phyloP scores from a whole-genome alignment of 2,888 invertebrate genomes.

The Napeogenes inachia region DNA sequence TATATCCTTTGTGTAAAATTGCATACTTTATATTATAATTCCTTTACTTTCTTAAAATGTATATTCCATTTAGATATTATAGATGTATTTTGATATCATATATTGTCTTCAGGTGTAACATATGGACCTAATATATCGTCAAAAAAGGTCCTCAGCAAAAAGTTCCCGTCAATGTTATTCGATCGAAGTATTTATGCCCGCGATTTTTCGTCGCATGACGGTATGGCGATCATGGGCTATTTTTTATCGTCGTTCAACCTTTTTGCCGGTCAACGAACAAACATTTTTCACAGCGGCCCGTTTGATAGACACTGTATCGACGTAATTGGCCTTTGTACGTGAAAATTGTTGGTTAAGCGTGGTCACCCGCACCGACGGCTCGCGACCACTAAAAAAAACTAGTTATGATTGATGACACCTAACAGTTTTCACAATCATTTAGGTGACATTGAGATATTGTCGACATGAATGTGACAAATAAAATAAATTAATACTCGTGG shows the following conservation, averaged over 20 bases:
- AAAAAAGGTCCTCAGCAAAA: constrained; percentile 24
- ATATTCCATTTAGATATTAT: not conserved
- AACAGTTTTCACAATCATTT: not conserved
- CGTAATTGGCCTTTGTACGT: constrained; percentile 44
- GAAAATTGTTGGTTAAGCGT: constrained; percentile 38
- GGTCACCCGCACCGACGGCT: constrained; percentile 26
- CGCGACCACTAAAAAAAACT: constrained; percentile 17
- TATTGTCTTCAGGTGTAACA: constrained; percentile 21
- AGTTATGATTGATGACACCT: constrained; percentile 15
- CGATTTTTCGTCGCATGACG: constrained; percentile 31
- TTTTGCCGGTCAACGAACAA: constrained; percentile 36
- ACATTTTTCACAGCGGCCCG: constrained; percentile 37
- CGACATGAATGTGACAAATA: not conserved
- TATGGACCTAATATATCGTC: constrained; percentile 26
- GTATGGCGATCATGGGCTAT: constrained; percentile 33
- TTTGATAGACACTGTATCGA: constrained; percentile 38
- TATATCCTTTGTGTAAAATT: constrained; percentile 8
- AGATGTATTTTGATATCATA: not conserved
- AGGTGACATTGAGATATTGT: not conserved
- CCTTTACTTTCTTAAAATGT: not conserved
- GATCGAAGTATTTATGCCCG: constrained; percentile 29
- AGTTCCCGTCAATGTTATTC: constrained; percentile 27
- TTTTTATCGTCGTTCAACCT: constrained; percentile 36
- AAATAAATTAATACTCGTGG: too few species aligned
- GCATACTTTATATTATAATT: not conserved